Evolutionary conservation across 1,140 invertebrate genomes (phyloP).

Genomic region (Chrysomallon squamiferum): DNA sequence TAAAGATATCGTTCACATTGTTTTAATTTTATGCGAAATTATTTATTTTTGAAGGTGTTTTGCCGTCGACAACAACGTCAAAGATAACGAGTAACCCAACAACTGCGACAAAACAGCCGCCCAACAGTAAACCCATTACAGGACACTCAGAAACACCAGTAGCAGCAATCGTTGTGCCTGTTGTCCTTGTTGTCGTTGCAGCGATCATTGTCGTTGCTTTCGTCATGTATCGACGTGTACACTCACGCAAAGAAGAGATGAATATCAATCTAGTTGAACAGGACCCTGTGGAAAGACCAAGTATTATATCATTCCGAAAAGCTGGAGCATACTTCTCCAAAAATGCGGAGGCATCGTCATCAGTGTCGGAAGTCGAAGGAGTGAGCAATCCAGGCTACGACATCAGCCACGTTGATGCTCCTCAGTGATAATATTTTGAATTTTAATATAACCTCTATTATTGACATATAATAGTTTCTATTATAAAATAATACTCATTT

Average conservation of each 20-base stretch:
- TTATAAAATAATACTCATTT: too few relatives aligned
- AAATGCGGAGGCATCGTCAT: constrained; percentile 38
- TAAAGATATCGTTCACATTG: too few relatives aligned
- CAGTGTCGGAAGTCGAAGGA: not conserved
- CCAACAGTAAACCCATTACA: too few relatives aligned
- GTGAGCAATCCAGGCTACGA: constrained; percentile 1
- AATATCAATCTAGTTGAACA: not conserved
- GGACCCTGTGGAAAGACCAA: not conserved
- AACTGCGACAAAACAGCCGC: too few relatives aligned
- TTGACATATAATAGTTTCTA: too few relatives aligned
- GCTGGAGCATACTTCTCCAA: not conserved
- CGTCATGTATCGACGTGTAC: constrained; percentile 11
- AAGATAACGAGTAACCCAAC: too few relatives aligned
- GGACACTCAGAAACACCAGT: not conserved
- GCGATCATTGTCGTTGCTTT: constrained; percentile 15
- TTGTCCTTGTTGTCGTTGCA: constrained; percentile 12
- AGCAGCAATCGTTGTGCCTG: constrained; percentile 11
- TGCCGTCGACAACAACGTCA: too few relatives aligned
- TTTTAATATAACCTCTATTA: too few relatives aligned
- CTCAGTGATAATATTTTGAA: too few relatives aligned
- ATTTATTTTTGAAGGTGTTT: too few relatives aligned
- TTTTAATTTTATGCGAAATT: too few relatives aligned
- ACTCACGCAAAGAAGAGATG: not conserved
- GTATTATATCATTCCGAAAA: not conserved
- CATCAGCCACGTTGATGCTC: not conserved